Conservation (phyloP, 2,113 vertebrate species). For the Callorhinus ursinus region DNA sequence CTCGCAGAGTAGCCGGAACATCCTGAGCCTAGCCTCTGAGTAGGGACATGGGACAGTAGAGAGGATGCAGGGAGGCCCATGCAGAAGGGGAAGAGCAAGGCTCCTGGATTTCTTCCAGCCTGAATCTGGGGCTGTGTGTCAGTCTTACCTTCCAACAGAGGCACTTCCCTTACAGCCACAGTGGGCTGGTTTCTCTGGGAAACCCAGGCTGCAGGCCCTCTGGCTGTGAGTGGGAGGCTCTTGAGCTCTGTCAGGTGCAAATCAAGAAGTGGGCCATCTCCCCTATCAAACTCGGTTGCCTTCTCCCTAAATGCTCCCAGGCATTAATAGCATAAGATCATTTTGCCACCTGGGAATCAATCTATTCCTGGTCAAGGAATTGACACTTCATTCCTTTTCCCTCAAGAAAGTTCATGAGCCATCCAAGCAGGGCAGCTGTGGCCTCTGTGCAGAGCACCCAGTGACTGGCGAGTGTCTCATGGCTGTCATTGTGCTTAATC, state of each 20-base stretch:
- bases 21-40: background rate
- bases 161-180: background rate
- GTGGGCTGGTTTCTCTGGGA: constrained; percentile 41
- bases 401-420: background rate
- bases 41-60: background rate
- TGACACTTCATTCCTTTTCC: background rate
- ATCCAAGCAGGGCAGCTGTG: background rate
- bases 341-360: background rate
- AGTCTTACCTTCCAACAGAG: constrained; percentile 3
- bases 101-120: background rate
- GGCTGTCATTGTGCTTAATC: background rate
- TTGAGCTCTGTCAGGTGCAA: background rate
- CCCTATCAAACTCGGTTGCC: background rate
- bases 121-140: constrained; percentile 45
- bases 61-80: background rate
- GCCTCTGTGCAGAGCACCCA: background rate
- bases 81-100: background rate
- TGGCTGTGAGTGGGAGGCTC: background rate
- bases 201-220: background rate
- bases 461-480: background rate
- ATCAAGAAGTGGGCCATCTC: background rate
- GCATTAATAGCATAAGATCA: background rate
- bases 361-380: background rate
- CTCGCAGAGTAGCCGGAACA: background rate
- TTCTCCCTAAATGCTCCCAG: background rate